These are phyloP conservation scores for Bubo blakistoni DNA, from an alignment of 2,113 vertebrate genomes.

Conservation along the genomic window DNA sequence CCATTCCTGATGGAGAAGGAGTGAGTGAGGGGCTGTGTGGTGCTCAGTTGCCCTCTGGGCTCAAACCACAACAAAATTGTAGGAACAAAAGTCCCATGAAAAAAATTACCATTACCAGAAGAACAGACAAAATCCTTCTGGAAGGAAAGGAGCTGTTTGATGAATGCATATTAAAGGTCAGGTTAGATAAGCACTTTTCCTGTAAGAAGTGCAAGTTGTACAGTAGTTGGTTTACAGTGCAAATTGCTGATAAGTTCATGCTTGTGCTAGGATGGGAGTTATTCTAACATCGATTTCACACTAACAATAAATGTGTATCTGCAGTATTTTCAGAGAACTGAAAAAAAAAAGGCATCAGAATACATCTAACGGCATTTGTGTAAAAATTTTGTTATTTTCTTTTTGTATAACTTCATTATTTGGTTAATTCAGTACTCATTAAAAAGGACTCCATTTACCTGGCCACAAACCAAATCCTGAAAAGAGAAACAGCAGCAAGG, in stretches of 20 bases:
- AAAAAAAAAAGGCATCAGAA: background rate
- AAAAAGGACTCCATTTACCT: background rate
- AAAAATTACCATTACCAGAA: background rate
- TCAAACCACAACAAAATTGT: no score
- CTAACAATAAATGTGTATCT: background rate
- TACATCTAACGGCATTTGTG: background rate
- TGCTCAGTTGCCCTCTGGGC: no score
- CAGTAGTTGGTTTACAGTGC: background rate
- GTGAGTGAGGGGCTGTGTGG: no score
- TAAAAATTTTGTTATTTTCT: background rate
- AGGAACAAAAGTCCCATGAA: background rate
- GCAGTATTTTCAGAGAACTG: background rate
- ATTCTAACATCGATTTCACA: background rate
- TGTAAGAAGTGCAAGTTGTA: background rate
- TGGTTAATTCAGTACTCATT: background rate
- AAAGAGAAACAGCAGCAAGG: background rate
- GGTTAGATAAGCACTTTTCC: background rate
- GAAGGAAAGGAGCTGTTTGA: background rate
- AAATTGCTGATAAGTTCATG: background rate
- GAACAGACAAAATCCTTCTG: background rate
- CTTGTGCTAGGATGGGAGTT: background rate
- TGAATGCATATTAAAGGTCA: accelerated
- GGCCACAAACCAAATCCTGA: background rate
- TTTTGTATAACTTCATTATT: background rate
- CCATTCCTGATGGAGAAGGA: no score